Evolutionary conservation across 2,888 invertebrate genomes (phyloP).

Genomic region (Herminia tarsipennalis): DNA sequence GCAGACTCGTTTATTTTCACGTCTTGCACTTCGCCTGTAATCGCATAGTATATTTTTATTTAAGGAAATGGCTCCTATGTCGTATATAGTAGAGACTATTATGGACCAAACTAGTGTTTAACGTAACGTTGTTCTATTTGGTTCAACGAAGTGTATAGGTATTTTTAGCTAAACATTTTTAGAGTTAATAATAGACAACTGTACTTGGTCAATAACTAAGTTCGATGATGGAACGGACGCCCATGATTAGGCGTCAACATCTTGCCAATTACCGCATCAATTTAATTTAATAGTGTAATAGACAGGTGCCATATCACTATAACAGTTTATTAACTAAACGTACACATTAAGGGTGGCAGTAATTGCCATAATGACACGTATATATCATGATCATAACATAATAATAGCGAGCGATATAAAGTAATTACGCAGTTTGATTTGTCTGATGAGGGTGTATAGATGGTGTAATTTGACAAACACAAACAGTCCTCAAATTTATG

Average conservation of each 20-base stretch:
- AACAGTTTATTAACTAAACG: constrained; percentile 19
- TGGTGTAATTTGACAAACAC: constrained; percentile 15
- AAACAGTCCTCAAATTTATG: constrained; percentile 35
- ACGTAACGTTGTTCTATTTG: too few relatives aligned
- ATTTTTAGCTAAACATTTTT: neutral
- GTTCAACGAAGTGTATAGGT: neutral
- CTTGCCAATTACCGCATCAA: neutral
- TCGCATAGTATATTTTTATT: too few relatives aligned
- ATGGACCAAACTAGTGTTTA: too few relatives aligned
- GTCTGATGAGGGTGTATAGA: constrained; percentile 29
- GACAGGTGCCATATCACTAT: neutral
- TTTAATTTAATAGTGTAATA: neutral
- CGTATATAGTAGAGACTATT: too few relatives aligned
- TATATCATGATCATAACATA: constrained; percentile 37
- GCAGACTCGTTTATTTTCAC: too few relatives aligned
- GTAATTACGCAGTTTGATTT: constrained; percentile 42
- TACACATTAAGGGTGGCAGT: constrained; percentile 19
- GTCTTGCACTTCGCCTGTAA: too few relatives aligned
- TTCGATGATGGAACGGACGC: too few relatives aligned
- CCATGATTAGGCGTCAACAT: too few relatives aligned
- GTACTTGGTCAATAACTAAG: too few relatives aligned
- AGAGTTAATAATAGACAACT: neutral
- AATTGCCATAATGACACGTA: constrained; percentile 27
- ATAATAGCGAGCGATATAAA: constrained; percentile 26
- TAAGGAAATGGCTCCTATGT: too few relatives aligned